Conservation (phyloP, 2,797 vertebrate genomes). For the Sebastes diaconus region DNA sequence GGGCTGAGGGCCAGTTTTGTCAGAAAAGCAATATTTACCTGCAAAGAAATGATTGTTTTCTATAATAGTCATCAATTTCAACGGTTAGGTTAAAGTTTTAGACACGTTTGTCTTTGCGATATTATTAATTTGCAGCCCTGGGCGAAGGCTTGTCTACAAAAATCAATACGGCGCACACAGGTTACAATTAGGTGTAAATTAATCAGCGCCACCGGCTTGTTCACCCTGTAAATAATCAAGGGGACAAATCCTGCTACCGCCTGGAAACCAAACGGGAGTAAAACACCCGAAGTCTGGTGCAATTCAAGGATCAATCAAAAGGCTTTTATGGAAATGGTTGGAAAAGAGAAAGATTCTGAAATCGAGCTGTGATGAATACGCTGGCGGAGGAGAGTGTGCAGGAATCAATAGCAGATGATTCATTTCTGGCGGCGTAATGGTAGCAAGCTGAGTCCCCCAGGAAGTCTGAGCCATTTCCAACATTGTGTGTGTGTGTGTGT, state of each 20-base stretch:
- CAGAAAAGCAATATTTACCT: constrained; percentile 74
- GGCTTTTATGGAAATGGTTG: constrained; percentile 72
- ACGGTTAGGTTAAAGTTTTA: constrained; percentile 66
- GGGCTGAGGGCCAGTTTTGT: constrained; percentile 49
- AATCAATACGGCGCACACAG: constrained; percentile 70
- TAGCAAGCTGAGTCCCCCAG: constrained; percentile 58
- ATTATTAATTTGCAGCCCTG: constrained; percentile 71
- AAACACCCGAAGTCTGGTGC: constrained; percentile 41
- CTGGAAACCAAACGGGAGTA: constrained; percentile 49
- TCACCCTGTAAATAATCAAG: constrained; percentile 71
- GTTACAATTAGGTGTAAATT: constrained; percentile 79
- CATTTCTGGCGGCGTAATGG: constrained; percentile 70
- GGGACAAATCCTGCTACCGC: constrained; percentile 42
- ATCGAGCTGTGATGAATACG: constrained; percentile 64
- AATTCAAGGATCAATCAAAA: constrained; percentile 72
- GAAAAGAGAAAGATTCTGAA: constrained; percentile 62
- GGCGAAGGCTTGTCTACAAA: constrained; percentile 58
- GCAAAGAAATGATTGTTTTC: constrained; percentile 63
- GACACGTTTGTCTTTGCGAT: constrained; percentile 70
- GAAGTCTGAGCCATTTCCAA: constrained; percentile 56
- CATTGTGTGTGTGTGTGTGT: constrained; percentile 3
- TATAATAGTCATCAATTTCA: constrained; percentile 62
- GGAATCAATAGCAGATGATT: constrained; percentile 77
- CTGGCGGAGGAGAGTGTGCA: constrained; percentile 49
- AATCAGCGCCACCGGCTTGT: constrained; percentile 69